Base-by-base conservation (phyloP, 2,113 vertebrate species). In the Arothron firmamentum region DNA sequence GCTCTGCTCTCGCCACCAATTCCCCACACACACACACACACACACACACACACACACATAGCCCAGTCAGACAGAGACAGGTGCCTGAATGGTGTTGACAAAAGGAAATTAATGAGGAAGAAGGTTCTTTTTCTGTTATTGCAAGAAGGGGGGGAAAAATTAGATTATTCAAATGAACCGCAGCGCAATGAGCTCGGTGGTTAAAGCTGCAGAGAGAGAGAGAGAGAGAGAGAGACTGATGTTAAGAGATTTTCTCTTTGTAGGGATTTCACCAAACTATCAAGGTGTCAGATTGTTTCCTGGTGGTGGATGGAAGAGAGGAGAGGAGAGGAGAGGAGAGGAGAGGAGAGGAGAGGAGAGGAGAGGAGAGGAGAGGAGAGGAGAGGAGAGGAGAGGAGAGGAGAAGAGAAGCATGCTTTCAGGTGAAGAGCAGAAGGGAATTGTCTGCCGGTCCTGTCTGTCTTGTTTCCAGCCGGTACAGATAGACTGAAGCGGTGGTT, bases 21-120 rank as follows among this genome's bases (percentile, higher is more conserved):
- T 43, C 41, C 34, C 3, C 31, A 34, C 31, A 34, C 31, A 34
- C 31, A 34, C 31, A 38, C 34, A 28, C 25, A 28, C 25, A 28
- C 25, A 38, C 34, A 38, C 34, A 38, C 34, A 38, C 34, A 38
- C 15, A 34, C 20, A 54, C 42, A 28, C 46, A 60, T 47, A 59
- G 56, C 49, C 11, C 42, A 23, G 41, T 63, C 38, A 67, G 31
- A 15, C 1, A 7, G 48, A 68, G 56, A 59, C 75, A 72, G 58
- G 73, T 83, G 71, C 65, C 61, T 56, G 68, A 68, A 42, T 56
- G 49, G 46, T 73, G 68, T 60, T 80, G 79, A 78, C 72, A 80
- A 84, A 85, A 84, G 74, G 52, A 86, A 77, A 77, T 83, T 72
- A 80, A 78, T 76, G 72, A 75, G 69, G 51, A 66, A 56, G 55